phyloP scores from a whole-genome alignment of 2,888 invertebrate genomes.

The Morinoia aosen region DNA sequence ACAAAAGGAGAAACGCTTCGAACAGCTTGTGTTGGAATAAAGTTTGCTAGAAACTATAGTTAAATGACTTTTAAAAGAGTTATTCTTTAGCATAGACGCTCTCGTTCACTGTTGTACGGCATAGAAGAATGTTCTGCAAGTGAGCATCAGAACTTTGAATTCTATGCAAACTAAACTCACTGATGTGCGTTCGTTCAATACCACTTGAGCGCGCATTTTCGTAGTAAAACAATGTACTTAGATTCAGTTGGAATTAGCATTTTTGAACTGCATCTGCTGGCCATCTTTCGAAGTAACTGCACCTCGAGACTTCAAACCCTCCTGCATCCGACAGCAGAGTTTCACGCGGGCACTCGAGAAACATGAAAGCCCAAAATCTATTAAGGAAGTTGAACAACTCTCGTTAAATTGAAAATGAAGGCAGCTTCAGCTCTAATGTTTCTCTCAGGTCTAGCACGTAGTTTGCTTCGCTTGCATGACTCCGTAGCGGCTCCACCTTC shows the following conservation, averaged over 20 bases:
- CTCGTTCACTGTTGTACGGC: not conserved
- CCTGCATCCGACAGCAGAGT: not conserved
- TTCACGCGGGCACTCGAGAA: not conserved
- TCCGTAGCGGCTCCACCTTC: not conserved
- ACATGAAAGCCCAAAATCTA: not conserved
- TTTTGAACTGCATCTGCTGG: not conserved
- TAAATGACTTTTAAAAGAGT: not conserved
- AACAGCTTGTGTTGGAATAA: too few species aligned
- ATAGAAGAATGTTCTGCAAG: not conserved
- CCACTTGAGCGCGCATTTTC: not conserved
- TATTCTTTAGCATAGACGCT: not conserved
- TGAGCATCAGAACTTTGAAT: not conserved
- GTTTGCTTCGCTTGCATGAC: not conserved
- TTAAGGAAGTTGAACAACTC: constrained; percentile 5
- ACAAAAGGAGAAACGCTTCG: too few species aligned
- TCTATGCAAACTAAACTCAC: not conserved
- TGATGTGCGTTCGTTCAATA: not conserved
- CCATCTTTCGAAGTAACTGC: not conserved
- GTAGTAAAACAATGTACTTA: not conserved
- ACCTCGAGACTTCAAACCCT: not conserved
- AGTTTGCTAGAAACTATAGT: too few species aligned
- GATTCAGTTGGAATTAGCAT: not conserved
- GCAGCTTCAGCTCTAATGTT: not conserved
- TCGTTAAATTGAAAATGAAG: constrained; percentile 6
- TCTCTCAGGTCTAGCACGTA: not conserved